Base-by-base conservation (phyloP, 2,797 vertebrate species). In the Pseudopleuronectes americanus region DNA sequence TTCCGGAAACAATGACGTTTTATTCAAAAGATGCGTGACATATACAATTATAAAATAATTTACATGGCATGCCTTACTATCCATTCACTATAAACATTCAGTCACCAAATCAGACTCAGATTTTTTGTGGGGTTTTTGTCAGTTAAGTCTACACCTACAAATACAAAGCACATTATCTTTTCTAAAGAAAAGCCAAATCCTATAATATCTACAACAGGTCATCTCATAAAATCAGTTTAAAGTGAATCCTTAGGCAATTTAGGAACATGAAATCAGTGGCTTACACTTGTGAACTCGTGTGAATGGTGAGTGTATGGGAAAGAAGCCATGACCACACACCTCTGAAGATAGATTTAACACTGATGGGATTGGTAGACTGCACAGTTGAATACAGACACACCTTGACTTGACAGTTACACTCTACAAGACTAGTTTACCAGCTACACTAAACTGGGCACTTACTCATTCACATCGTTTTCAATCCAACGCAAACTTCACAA, bases 11-110 rank as follows among this genome's bases (percentile, higher is more conserved):
- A 89, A 91, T 90, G 69, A 93, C 89, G 89, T 94, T 95, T 85
- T 88, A 93, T 92, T 95, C 95, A 95, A 96, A 94, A 90, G 93
- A 93, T 92, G 90, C 76, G 87, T 92, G 92, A 94, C 92, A 92
- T 93, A 93, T 89, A 93, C 88, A 94, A 84, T 93, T 92, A 93
- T 89, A 90, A 94, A 94, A 93, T 93, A 90, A 94, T 89, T 94
- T 89, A 94, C 92, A 94, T 90, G 90, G 91, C 93, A 94, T 93
- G 93, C 92, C 92, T 91, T 87, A 92, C 90, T 92, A 94, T 90
- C 88, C 91, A 91, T 91, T 90, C 92, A 93, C 93, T 92, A 91
- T 88, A 91, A 93, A 93, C 85, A 84, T 92, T 94, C 93, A 94
- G 91, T 92, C 90, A 93, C 87, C 92, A 93, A 89, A 88, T 92